Percentiles rank a stretch among this genome's conserved stretches.
phyloP scores from a whole-genome alignment of 2,797 vertebrate genomes.

The Poeciliopsis turneri region DNA sequence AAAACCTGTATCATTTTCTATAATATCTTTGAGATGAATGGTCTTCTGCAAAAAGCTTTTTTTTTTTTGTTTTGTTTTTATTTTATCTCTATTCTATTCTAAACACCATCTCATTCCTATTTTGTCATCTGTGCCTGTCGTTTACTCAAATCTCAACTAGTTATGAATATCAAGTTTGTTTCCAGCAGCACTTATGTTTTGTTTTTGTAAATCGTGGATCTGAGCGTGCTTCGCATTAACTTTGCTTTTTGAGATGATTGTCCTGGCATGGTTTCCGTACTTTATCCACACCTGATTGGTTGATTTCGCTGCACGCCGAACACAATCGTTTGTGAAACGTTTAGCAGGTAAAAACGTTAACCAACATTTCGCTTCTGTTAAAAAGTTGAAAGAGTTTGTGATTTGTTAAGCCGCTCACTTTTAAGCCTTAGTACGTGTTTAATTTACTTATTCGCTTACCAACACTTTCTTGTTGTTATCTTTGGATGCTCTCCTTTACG shows the following conservation, averaged over 20 bases:
- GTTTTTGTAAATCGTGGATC: not conserved
- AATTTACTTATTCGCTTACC: not conserved
- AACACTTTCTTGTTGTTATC: not conserved
- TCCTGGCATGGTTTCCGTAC: slow-evolving; percentile 55
- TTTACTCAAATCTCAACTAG: not conserved
- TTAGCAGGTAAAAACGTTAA: slow-evolving; percentile 39
- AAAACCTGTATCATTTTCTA: not conserved
- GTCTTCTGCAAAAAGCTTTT: not conserved
- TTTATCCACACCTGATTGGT: slow-evolving; percentile 58
- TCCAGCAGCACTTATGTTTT: not conserved
- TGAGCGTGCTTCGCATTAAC: too few relatives aligned
- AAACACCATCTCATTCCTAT: not conserved
- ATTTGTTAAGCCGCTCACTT: rapidly evolving
- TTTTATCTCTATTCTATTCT: slow-evolving; percentile 6
- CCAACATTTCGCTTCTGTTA: not conserved
- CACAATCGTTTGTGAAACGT: slow-evolving; percentile 39
- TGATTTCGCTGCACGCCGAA: not conserved
- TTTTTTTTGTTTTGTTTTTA: not conserved
- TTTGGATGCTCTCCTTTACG: not conserved
- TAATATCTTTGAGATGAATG: not conserved
- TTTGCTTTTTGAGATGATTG: slow-evolving; percentile 20
- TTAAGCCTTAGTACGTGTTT: rapidly evolving
- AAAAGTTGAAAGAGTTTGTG: rapidly evolving
- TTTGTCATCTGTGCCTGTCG: not conserved
- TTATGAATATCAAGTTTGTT: slow-evolving; percentile 18